Evolutionary conservation across 2,888 invertebrate species (phyloP).

Genomic region (Acronicta psi): DNA sequence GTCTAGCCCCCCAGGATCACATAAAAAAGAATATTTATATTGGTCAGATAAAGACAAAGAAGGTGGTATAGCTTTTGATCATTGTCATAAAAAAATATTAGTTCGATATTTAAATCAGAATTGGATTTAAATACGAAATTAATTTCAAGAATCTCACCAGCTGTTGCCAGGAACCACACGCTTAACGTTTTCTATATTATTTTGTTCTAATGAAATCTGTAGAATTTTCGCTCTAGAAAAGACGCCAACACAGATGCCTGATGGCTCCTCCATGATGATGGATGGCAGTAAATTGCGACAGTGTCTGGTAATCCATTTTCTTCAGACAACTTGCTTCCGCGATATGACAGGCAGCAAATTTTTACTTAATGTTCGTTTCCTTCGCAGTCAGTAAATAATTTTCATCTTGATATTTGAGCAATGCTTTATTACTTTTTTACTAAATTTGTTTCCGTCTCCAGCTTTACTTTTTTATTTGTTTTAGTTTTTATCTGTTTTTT

Average conservation of each 20-base stretch:
- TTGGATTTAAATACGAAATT: no score
- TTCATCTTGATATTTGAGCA: no score
- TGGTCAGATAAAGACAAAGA: no score
- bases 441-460: no score
- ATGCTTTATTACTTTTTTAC: background rate
- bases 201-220: constrained; percentile 16
- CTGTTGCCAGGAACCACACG: background rate
- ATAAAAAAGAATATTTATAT: no score
- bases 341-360: constrained; percentile 20
- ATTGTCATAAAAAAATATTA: no score
- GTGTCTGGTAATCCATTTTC: constrained; percentile 21
- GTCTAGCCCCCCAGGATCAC: no score
- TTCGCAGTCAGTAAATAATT: background rate
- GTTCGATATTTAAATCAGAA: no score
- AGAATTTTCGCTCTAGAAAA: background rate
- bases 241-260: constrained; percentile 6
- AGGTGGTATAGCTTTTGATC: no score
- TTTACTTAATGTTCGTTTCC: background rate
- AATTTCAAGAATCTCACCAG: no score
- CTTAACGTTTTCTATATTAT: background rate
- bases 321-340: constrained; percentile 17
- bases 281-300: constrained; percentile 25
- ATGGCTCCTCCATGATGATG: constrained; percentile 18
- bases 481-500: no score
- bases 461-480: no score